Base-by-base conservation (phyloP, 2,113 vertebrate genomes). In the Bucco capensis region DNA sequence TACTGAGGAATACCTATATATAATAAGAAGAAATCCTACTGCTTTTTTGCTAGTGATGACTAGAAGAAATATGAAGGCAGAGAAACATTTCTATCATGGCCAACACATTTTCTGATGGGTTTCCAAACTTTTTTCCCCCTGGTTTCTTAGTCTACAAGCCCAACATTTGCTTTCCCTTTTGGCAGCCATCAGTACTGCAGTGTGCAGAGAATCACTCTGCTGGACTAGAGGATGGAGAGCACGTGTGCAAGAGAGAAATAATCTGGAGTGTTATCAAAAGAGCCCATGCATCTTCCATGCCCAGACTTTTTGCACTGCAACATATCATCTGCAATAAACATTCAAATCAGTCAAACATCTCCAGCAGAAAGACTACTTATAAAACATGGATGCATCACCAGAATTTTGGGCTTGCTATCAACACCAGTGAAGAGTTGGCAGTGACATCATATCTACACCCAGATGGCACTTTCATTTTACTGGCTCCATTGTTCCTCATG, bases 381-480 rank as follows among this genome's bases (percentile, higher is more conserved):
- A 93, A 97, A 97, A 95, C 94, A 96, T 92, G 95, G 92, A 95
- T 75, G 88, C 74, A 92, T 78, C 95, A 89, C 79, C 89, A 93
- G 95, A 93, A 97, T 97, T 97, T 95, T 91, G 93, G 97, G 92
- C 96, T 96, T 96, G 94, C 93, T 89, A 96, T 93, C 94, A 95
- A 84, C 94, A 96, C 60, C 92, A 93, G 81, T 38, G 64, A 96
- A 94, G 96, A 97, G 67, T 38, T 97, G 97, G 97, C 96, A 97
- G 35, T 96, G 94, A 94, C 96, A 97, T 96, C 95, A 88, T 72
- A 94, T 97, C 92, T 79, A 95, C 93, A 97, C 97, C 96, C 98
- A 97, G 96, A 97, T 97, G 97, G 96, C 94, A 97, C 86, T 97
- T 96, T 93, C 90, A 82, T 96, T 97, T 97, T 95, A 95, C 93